Evolutionary conservation across 2,797 vertebrate genomes (phyloP).

Genomic region (Gambelia wislizenii): DNA sequence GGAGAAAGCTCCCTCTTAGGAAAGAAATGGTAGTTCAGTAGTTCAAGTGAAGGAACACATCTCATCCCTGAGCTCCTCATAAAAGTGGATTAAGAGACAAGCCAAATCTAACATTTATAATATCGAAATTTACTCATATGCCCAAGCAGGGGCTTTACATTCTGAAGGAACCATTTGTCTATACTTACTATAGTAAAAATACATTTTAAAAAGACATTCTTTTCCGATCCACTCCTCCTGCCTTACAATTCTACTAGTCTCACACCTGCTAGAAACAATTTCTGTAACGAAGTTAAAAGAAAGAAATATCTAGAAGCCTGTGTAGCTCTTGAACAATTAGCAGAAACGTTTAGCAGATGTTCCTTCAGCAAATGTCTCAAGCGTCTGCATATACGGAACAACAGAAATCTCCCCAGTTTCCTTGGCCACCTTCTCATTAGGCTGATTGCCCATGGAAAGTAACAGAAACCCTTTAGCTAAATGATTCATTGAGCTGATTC

Average conservation of each 20-base stretch:
- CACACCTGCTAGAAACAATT: neutral
- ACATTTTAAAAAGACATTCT: neutral
- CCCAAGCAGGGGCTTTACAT: neutral
- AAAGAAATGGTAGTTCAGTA: constrained; percentile 19
- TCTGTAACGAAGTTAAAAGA: constrained; percentile 11
- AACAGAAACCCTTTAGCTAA: constrained; percentile 23
- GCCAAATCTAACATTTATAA: constrained; percentile 27
- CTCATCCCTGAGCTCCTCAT: fast-evolving
- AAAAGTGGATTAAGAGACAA: constrained; percentile 29
- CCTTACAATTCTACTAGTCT: constrained; percentile 29
- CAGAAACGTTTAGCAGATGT: neutral
- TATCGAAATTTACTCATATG: constrained; percentile 18
- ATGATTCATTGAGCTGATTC: neutral
- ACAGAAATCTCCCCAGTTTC: constrained; percentile 13
- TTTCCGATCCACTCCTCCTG: no score
- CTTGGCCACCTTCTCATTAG: neutral
- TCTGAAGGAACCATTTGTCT: neutral
- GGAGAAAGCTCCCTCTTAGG: constrained; percentile 7
- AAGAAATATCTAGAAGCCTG: neutral
- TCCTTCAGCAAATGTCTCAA: constrained; percentile 7
- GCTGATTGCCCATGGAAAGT: constrained; percentile 21
- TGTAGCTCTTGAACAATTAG: neutral
- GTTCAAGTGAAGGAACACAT: neutral
- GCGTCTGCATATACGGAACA: constrained; percentile 4
- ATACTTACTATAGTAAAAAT: neutral